These are phyloP conservation scores for Galaxias olidus DNA, from an alignment of 2,797 vertebrate genomes.

Conservation along the genomic window DNA sequence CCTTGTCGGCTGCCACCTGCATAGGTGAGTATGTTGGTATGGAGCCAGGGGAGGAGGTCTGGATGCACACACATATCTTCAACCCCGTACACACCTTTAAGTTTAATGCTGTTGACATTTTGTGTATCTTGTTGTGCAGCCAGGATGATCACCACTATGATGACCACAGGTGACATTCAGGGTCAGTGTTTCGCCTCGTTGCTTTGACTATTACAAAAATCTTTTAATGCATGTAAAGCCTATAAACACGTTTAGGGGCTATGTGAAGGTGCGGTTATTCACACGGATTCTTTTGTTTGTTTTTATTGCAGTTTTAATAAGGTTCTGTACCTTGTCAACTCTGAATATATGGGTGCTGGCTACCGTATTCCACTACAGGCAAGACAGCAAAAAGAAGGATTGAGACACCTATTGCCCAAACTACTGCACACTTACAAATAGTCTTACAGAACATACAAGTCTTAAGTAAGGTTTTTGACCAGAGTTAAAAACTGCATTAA, in stretches of 20 bases:
- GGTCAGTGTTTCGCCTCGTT: slow-evolving; percentile 60
- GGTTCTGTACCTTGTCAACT: slow-evolving; percentile 70
- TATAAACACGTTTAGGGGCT: too few relatives aligned
- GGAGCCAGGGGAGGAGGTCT: neutral
- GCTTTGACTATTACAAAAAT: too few relatives aligned
- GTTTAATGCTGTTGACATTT: neutral
- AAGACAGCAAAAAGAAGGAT: slow-evolving; percentile 58
- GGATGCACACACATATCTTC: too few relatives aligned
- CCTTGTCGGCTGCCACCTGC: slow-evolving; percentile 65
- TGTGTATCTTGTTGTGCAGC: slow-evolving; percentile 54
- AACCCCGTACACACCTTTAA: too few relatives aligned
- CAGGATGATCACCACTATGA: slow-evolving; percentile 75
- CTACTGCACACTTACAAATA: neutral
- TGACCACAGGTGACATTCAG: slow-evolving; percentile 71
- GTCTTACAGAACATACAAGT: neutral
- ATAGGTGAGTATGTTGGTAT: slow-evolving; percentile 61
- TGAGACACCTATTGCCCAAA: slow-evolving; percentile 35
- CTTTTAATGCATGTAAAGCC: too few relatives aligned
- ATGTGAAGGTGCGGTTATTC: too few relatives aligned
- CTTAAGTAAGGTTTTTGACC: neutral
- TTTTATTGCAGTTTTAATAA: slow-evolving; percentile 69
- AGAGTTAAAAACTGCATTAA: too few relatives aligned
- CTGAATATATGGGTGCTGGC: slow-evolving; percentile 77
- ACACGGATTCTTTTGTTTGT: slow-evolving; percentile 6
- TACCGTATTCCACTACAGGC: slow-evolving; percentile 69